Percentiles rank a stretch among this genome's conserved stretches.
phyloP scores from a whole-genome alignment of 2,888 invertebrate genomes.

The Oligia latruncula region DNA sequence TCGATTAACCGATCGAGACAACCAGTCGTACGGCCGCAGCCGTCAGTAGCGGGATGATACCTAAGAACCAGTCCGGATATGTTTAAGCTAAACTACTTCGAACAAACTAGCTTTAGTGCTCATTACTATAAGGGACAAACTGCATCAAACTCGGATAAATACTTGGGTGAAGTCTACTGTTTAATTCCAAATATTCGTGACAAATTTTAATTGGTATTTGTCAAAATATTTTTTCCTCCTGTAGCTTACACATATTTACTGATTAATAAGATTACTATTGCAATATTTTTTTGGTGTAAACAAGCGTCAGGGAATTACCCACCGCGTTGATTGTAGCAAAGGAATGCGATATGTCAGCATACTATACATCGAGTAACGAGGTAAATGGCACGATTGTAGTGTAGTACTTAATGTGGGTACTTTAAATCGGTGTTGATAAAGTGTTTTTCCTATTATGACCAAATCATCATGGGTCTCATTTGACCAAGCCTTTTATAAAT shows the following conservation, averaged over 20 bases:
- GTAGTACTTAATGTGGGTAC: conserved; percentile 22
- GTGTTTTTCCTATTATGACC: conserved; percentile 46
- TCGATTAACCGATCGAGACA: conserved; percentile 87
- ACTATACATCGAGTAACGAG: conserved; percentile 43
- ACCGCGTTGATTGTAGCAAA: conserved; percentile 30
- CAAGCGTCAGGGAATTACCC: conserved; percentile 51
- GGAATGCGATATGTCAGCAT: conserved; percentile 57
- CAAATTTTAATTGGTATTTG: neutral
- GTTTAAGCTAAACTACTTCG: conserved; percentile 70
- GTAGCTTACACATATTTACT: conserved; percentile 27
- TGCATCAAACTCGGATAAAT: conserved; percentile 28
- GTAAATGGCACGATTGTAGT: conserved; percentile 48
- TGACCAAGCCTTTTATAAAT: neutral
- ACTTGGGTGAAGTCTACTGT: neutral
- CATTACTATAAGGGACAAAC: conserved; percentile 29
- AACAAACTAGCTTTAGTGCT: conserved; percentile 47
- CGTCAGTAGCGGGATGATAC: conserved; percentile 87
- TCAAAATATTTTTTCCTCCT: neutral
- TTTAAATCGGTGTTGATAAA: conserved; percentile 34
- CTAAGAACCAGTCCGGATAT: conserved; percentile 87
- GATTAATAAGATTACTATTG: conserved; percentile 17
- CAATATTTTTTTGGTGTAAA: conserved; percentile 41
- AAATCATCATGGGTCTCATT: conserved; percentile 13
- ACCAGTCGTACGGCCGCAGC: conserved; percentile 85
- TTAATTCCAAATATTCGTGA: conserved; percentile 5